Evolutionary conservation across 2,113 vertebrate species (phyloP), one percentile per base, ranked within the genome.

Genomic region (Pelecanus crispus): DNA sequence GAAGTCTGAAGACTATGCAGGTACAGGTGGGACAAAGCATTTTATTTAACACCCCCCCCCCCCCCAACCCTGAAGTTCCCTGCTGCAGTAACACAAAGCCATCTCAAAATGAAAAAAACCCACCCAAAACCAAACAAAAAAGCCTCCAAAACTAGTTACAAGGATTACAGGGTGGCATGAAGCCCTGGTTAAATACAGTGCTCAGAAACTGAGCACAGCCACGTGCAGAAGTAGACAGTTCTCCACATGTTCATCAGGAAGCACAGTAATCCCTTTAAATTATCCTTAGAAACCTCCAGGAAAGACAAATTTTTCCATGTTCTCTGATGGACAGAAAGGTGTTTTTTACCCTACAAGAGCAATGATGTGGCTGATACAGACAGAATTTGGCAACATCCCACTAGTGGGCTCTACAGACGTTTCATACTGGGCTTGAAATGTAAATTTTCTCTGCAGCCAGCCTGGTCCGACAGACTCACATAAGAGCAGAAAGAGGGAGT

Each of bases 391-490:
- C 49, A 87, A 42, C 34, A 74, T n/a, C 24, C 40, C n/a, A 25
- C 21, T 49, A 34, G 20, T 52, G 44, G 34, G 38, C 34, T 91
- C 74, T 55, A 31, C 9, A 49, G 0, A 0, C 2, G 2, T 50
- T 28, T 67, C 45, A 66, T 34, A 38, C 8, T 72, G 22, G 17
- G 25, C 47, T 86, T 66, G 72, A 89, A 91, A 75, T 26, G 31
- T 25, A 52, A 38, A 59, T 78, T 81, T 86, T 52, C n/a, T 67
- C 32, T 36, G 50, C 81, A 82, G 52, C 24, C 44, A 63, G 56
- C 16, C 38, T 32, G 52, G 47, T 71, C 25, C 13, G 7, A 63
- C 4, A 2, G 56, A 36, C 12, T 34, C 2, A 0, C 1, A 1
- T 7, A 10, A 59, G 49, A 72, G 24, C 40, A 59, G 49, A 86